Evolutionary conservation across 2,888 invertebrate genomes (phyloP), one percentile per base, ranked within the genome.

Genomic region (Sphaerophoria taeniata): DNA sequence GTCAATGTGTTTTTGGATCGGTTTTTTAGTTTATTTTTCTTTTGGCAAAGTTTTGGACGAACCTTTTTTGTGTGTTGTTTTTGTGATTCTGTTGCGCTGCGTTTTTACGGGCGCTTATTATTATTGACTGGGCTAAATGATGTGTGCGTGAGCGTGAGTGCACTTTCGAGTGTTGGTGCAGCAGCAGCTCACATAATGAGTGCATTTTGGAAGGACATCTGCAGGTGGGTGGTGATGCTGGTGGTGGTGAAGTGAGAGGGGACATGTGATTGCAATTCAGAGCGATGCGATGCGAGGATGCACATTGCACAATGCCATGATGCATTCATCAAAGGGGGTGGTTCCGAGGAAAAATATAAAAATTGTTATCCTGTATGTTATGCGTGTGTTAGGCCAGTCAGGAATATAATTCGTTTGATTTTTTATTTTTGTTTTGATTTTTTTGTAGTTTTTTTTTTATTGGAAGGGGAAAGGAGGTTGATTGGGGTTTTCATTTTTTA

Each of bases 101-200:
- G 83, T 34, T 63, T 24, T 76, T 78, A 58, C 61, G 71, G 76
- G 82, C 24, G 79, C 79, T 87, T 86, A 83, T 84, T 85, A 78
- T 87, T 88, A 87, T 87, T 87, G 87, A 87, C 86, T 80, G 86
- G 80, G 86, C 80, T 87, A 87, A 88, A 88, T 88, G 88, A 88
- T 88, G 88, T 88, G 88, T 89, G 88, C 85, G 87, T 87, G 82
- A 88, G 87, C 77, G 75, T 65, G 69, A 87, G 87, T 87, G 61
- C 75, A 75, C 71, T 75, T 72, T 85, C 73, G 58, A 85, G 85
- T 85, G 85, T 85, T 85, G 73, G 85, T 85, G 83, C 78, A 63
- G 75, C 3, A 6, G 53, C 45, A 61, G 55, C 73, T 83, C 82
- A 70, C 72, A 75, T 84, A 84, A 79, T 84, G 74, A 84, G 79